Conservation (phyloP, 2,797 vertebrate genomes). For the Halcyon smyrnensis region DNA sequence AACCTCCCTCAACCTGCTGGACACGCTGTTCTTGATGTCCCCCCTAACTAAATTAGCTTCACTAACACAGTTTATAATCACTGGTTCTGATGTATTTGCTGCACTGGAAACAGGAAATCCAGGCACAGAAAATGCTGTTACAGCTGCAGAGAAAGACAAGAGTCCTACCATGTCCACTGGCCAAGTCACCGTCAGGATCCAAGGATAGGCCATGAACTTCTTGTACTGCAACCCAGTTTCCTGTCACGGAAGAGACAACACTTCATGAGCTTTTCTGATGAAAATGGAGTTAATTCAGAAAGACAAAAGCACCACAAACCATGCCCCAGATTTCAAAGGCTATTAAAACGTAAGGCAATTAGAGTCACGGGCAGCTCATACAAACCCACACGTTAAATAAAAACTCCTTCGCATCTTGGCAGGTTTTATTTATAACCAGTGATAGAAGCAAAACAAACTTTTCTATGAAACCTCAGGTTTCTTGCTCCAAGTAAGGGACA, state of each 20-base stretch:
- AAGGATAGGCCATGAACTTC: slow-evolving; percentile 92
- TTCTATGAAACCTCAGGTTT: not conserved
- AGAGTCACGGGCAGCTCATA: not conserved
- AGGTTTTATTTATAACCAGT: not conserved
- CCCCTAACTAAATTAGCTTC: not conserved
- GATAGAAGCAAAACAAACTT: not conserved
- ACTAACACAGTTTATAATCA: not conserved
- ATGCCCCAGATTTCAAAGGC: not conserved
- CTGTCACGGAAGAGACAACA: slow-evolving; percentile 70
- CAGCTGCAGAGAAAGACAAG: not conserved
- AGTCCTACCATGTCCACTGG: slow-evolving; percentile 85
- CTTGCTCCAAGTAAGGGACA: not conserved
- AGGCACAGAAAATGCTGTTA: not conserved
- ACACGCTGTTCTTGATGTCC: not conserved
- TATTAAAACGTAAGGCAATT: not conserved
- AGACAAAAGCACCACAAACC: not conserved
- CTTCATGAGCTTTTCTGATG: not conserved
- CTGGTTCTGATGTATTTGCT: not conserved
- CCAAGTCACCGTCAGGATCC: slow-evolving; percentile 96
- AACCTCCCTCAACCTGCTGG: not conserved
- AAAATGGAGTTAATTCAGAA: not conserved
- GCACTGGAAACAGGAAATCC: not conserved
- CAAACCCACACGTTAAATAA: not conserved
- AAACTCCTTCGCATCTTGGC: not conserved
- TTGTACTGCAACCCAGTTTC: slow-evolving; percentile 90